Evolutionary conservation across 2,797 vertebrate genomes (phyloP).

Genomic region (Lycodopsis pacificus): DNA sequence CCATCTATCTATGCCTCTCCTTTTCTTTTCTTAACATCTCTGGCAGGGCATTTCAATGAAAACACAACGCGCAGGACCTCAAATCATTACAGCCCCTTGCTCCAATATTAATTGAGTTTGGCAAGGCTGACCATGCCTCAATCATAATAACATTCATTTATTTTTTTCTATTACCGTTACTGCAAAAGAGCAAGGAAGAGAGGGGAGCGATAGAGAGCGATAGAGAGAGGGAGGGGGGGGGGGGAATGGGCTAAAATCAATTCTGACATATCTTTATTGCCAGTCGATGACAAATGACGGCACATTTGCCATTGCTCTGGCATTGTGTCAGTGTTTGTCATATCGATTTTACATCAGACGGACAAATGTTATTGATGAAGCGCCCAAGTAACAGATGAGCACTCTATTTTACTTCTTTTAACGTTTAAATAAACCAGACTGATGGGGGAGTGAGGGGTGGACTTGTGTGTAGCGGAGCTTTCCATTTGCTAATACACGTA

Average conservation of each 20-base stretch:
- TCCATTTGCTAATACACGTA: slow-evolving; percentile 32
- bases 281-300: slow-evolving; percentile 80
- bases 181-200: slow-evolving; percentile 40
- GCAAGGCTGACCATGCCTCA: slow-evolving; percentile 66
- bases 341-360: slow-evolving; percentile 82
- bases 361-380: slow-evolving; percentile 82
- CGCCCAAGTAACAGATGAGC: slow-evolving; percentile 68
- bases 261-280: slow-evolving; percentile 85
- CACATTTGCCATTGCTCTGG: slow-evolving; percentile 76
- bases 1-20: slow-evolving; percentile 24
- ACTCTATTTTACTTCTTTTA: slow-evolving; percentile 73
- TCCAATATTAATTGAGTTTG: slow-evolving; percentile 72
- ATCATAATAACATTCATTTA: slow-evolving; percentile 66
- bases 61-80: slow-evolving; percentile 47
- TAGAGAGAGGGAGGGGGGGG: slow-evolving; percentile 3
- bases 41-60: slow-evolving; percentile 28
- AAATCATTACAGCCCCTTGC: slow-evolving; percentile 52
- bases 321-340: slow-evolving; percentile 77
- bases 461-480: slow-evolving; percentile 14
- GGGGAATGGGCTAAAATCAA: slow-evolving; percentile 73
- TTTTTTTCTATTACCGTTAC: slow-evolving; percentile 58
- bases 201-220: background rate
- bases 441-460: slow-evolving; percentile 14
- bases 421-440: slow-evolving; percentile 72
- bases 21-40: slow-evolving; percentile 41